Evolutionary conservation across 2,797 vertebrate genomes (phyloP).

Genomic region (Acipenser transmontanus): DNA sequence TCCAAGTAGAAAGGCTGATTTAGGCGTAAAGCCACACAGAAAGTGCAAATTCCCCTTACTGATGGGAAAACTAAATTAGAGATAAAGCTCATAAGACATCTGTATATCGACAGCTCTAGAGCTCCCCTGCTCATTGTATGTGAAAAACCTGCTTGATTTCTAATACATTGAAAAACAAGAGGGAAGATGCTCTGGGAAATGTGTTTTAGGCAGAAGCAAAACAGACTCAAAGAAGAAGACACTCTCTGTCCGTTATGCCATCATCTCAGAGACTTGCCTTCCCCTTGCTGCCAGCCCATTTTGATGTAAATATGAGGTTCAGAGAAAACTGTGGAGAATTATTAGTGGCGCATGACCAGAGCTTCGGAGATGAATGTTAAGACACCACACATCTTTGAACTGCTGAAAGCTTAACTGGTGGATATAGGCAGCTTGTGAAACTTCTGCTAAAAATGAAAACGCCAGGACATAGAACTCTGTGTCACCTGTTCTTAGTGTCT

Average conservation of each 20-base stretch:
- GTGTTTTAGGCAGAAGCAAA: conserved; percentile 10
- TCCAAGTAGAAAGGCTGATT: neutral
- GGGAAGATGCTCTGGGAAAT: conserved; percentile 33
- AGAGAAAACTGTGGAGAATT: conserved; percentile 1
- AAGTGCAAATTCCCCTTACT: conserved; percentile 18
- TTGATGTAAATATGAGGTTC: conserved; percentile 5
- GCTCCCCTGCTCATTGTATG: conserved; percentile 22
- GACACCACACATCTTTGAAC: neutral
- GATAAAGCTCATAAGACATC: conserved; percentile 31
- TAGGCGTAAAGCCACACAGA: neutral
- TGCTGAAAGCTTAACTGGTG: neutral
- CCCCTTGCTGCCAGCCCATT: conserved; percentile 1
- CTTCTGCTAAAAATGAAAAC: conserved; percentile 3
- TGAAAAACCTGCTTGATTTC: conserved; percentile 21
- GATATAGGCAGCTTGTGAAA: conserved; percentile 3
- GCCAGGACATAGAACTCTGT: neutral
- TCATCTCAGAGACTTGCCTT: neutral
- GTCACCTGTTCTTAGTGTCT: conserved; percentile 10
- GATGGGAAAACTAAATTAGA: conserved; percentile 24
- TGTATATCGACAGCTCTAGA: conserved; percentile 25
- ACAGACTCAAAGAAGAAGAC: conserved; percentile 7
- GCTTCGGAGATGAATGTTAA: neutral
- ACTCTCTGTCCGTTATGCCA: neutral
- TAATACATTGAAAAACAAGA: conserved; percentile 18
- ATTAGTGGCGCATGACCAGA: neutral